Base-by-base conservation (phyloP, 2,888 invertebrate genomes). In the Nephrotoma flavescens region DNA sequence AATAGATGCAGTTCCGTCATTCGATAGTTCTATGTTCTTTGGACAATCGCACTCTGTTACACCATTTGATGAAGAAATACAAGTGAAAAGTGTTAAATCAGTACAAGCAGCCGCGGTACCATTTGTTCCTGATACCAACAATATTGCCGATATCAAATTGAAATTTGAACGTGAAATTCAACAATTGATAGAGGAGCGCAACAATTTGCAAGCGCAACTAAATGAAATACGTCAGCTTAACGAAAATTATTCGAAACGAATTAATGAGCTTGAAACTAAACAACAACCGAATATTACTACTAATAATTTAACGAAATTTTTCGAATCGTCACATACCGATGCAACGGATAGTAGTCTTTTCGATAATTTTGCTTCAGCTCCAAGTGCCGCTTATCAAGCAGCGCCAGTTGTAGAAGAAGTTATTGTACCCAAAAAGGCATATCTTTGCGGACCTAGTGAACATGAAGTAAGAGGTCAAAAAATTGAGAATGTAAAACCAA, bases 381-480 rank as follows among this genome's bases (percentile, higher is more conserved):
- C 86, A 41, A 11, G 19, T 44, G 6, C 5, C 19, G 15, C 31
- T 19, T 1, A n/a, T 45, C 88, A 89, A 0, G 88, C 89, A 12
- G 85, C 87, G 6, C 88, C 89, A 12, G 90, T 91, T 6, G 89
- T 89, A 6, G 92, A 92, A 89, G 90, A 91, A 86, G 87, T 91
- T 0, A 93, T 94, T 87, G 91, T 92, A 57, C 92, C 94, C 11
- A 93, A 93, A 89, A 93, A 93, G 89, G 91, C 93, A 0, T 94
- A 94, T 88, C 87, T 92, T 2, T 94, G 94, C 89, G 84, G 84
- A 5, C 42, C 71, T 19, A n/a, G 15, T n/a, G 84, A 84, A 84
- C 42, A 42, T 45, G 85, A 85, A 19, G 19, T 44, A 11, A 85
- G 45, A 85, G 9, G n/a, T 7, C 41, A 44, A 44, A 83, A 84